Evolutionary conservation across 2,888 invertebrate species (phyloP).

Genomic region (Diarsia dahlii): DNA sequence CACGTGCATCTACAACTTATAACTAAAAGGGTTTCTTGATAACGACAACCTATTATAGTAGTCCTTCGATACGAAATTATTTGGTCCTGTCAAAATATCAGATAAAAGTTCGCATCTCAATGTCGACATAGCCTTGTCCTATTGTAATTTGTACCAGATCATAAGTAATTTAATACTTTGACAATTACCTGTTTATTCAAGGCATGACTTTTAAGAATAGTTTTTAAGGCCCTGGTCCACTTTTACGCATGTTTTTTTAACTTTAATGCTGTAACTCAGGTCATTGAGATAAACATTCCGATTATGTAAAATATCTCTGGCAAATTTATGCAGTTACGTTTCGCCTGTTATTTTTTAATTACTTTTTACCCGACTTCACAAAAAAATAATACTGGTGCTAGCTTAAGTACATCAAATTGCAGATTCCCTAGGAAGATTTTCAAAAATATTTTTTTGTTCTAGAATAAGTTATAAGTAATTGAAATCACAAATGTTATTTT

Average conservation of each 20-base stretch:
- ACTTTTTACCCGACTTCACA: background rate
- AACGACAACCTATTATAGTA: constrained; percentile 5
- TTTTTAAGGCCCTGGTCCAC: constrained; percentile 72
- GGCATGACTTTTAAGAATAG: constrained; percentile 71
- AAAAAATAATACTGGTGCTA: background rate
- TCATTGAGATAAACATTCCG: constrained; percentile 13
- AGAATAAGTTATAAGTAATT: background rate
- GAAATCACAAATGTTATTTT: constrained; percentile 8
- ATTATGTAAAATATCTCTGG: background rate
- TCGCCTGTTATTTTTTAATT: background rate
- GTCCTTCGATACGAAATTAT: constrained; percentile 21
- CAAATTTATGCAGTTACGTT: constrained; percentile 1
- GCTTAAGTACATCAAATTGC: background rate
- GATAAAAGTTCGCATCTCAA: constrained; percentile 19
- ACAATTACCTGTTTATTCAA: constrained; percentile 57
- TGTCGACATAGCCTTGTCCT: constrained; percentile 47
- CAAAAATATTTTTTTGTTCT: background rate
- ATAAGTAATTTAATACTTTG: constrained; percentile 56
- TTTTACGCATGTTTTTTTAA: constrained; percentile 62
- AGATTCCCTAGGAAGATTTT: background rate
- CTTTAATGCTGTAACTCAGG: constrained; percentile 2
- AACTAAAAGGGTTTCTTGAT: constrained; percentile 19
- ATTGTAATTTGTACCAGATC: constrained; percentile 65
- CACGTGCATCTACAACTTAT: constrained; percentile 17
- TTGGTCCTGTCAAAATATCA: constrained; percentile 26